A percentile compares a stretch with the other conserved stretches of the same genome.
Evolutionary conservation across 2,113 vertebrate species (phyloP).

Genomic region (Opisthocomus hoazin): DNA sequence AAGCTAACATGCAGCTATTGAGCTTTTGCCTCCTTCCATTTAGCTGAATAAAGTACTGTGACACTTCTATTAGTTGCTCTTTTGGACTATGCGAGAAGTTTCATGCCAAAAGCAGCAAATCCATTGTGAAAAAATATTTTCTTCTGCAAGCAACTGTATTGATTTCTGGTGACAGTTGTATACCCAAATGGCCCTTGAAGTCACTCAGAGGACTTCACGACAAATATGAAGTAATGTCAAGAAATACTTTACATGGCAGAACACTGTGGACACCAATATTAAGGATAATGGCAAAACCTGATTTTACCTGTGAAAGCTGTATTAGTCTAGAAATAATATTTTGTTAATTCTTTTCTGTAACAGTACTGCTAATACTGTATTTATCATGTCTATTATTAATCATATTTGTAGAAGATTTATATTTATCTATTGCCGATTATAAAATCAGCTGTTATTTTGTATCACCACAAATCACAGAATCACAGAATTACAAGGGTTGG

Average conservation of each 20-base stretch:
- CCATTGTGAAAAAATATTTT: neutral
- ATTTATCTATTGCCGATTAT: neutral
- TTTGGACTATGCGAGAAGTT: neutral
- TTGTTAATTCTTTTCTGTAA: neutral
- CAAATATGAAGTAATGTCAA: neutral
- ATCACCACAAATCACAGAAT: neutral
- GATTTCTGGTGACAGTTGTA: neutral
- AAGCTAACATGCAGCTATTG: neutral
- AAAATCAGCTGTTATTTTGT: neutral
- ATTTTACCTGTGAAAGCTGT: neutral
- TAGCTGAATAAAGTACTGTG: neutral
- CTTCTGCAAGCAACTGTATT: neutral
- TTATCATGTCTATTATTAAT: neutral
- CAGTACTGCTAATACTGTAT: neutral
- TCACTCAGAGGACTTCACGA: neutral
- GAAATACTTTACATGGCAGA: neutral
- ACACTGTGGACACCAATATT: neutral
- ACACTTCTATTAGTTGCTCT: neutral
- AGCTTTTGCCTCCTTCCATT: neutral
- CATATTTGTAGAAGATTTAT: neutral
- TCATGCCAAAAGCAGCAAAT: neutral
- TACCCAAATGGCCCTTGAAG: neutral
- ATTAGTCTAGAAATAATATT: neutral
- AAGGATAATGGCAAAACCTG: neutral
- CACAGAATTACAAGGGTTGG: too few relatives aligned